Evolutionary conservation across 2,888 invertebrate species (phyloP).

Genomic region (Erebia epiphron): DNA sequence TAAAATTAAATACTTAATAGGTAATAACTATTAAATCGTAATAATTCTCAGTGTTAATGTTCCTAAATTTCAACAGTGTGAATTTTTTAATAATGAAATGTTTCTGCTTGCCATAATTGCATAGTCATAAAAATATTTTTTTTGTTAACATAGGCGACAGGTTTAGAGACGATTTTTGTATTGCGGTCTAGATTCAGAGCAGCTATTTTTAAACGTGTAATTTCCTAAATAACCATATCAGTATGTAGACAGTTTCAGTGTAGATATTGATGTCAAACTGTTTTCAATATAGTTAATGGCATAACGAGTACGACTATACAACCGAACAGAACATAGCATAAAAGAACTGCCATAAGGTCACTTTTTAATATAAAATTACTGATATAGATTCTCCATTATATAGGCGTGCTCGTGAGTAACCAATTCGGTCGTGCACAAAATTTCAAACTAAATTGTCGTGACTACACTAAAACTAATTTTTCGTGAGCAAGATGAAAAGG

Average conservation of each 20-base stretch:
- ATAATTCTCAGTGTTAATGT: conserved; percentile 81
- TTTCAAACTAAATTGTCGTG: not conserved
- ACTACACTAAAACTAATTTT: not conserved
- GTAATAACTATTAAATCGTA: conserved; percentile 70
- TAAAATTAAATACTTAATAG: conserved; percentile 64
- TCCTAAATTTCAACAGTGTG: conserved; percentile 80
- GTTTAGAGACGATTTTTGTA: conserved; percentile 42
- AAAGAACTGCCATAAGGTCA: not conserved
- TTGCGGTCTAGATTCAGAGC: conserved; percentile 48
- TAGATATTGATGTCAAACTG: conserved; percentile 32
- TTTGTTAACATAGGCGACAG: conserved; percentile 43
- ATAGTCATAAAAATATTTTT: conserved; percentile 57
- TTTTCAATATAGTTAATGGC: conserved; percentile 30
- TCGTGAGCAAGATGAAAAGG: not conserved
- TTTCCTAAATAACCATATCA: conserved; percentile 37
- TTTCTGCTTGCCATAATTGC: conserved; percentile 74
- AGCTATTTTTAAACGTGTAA: conserved; percentile 26
- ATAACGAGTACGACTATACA: conserved; percentile 8
- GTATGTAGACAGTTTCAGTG: conserved; percentile 33
- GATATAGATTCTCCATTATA: not conserved
- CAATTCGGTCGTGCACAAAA: not conserved
- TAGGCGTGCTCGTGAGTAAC: conserved; percentile 12
- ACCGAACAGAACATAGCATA: not conserved
- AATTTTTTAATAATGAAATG: conserved; percentile 66
- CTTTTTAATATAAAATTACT: too few species aligned